phyloP scores from a whole-genome alignment of 92 coral and sea anemone species.

The Phymanthus crucifer region DNA sequence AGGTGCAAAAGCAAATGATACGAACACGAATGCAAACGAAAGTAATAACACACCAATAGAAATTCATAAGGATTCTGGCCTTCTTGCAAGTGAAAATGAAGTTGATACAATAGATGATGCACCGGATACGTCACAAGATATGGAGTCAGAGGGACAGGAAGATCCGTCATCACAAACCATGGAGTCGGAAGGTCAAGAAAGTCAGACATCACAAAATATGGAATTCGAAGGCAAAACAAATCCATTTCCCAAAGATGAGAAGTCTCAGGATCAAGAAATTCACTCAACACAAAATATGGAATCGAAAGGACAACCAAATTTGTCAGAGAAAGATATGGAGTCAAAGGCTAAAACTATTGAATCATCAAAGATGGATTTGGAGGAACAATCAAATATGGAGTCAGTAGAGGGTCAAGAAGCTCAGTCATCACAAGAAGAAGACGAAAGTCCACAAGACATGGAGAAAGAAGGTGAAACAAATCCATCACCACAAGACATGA shows the following conservation, averaged over 20 bases:
- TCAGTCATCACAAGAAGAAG: no score
- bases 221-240: neutral
- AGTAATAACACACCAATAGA: neutral
- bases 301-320: neutral
- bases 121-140: conserved; percentile 5
- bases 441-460: no score
- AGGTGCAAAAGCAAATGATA: neutral
- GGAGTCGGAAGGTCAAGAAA: neutral
- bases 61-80: conserved; percentile 32
- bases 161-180: neutral
- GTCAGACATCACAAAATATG: neutral
- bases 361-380: no score
- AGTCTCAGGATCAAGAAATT: neutral
- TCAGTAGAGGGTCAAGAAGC: no score
- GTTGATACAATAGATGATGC: conserved; percentile 33
- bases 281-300: neutral
- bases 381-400: no score
- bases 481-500: no score
- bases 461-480: no score
- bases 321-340: no score
- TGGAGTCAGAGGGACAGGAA: neutral
- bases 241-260: neutral
- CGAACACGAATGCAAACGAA: neutral
- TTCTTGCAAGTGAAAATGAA: conserved; percentile 30
- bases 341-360: no score